These are phyloP conservation scores for Acropora tenuis DNA, from an alignment of 64 coral and sea anemone species.

Conservation along the genomic window DNA sequence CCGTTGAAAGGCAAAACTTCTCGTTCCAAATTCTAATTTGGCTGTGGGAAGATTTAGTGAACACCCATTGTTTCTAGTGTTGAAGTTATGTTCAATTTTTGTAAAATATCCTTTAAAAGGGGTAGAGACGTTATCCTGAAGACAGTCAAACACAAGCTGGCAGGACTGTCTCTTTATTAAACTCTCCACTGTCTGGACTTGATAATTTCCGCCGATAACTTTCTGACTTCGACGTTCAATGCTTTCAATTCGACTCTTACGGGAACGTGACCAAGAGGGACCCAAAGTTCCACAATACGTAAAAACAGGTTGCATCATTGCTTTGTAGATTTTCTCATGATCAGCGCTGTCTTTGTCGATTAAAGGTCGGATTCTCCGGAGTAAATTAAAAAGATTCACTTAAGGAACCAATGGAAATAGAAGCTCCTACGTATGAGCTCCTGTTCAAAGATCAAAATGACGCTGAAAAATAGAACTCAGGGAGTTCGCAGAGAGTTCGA, in stretches of 20 bases:
- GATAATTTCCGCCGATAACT: constrained; percentile 21
- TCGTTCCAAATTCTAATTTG: constrained; percentile 28
- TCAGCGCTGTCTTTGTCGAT: no score
- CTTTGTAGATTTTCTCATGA: no score
- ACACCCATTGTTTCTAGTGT: constrained; percentile 25
- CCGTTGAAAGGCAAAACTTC: not conserved
- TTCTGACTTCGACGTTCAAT: constrained; percentile 25
- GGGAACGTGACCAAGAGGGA: not conserved
- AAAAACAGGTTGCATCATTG: no score
- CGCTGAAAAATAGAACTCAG: no score
- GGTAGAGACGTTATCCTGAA: not conserved
- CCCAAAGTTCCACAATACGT: no score
- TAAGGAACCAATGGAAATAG: no score
- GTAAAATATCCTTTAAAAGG: not conserved
- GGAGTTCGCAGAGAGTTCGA: no score
- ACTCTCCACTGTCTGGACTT: no score
- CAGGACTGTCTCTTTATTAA: not conserved
- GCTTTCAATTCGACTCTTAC: constrained; percentile 26
- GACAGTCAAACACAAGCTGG: not conserved
- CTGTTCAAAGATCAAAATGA: no score
- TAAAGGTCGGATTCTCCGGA: not conserved
- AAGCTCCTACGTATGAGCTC: no score
- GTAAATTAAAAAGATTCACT: not conserved
- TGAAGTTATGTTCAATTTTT: constrained; percentile 7
- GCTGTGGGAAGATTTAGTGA: constrained; percentile 43